phyloP scores from a whole-genome alignment of 1,140 invertebrate species.

The Hetaerina americana region DNA sequence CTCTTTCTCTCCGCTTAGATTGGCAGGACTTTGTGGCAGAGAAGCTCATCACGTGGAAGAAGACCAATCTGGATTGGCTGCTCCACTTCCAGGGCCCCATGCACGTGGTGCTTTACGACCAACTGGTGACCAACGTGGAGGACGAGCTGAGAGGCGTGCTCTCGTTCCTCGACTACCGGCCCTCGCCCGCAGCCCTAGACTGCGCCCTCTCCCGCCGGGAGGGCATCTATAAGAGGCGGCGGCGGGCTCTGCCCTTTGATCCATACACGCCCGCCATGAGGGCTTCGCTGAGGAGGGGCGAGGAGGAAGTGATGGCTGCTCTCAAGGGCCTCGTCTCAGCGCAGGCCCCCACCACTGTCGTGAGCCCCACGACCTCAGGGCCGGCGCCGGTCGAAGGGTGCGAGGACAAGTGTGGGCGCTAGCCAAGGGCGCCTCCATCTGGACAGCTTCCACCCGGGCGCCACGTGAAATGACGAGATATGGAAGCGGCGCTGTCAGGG shows the following conservation, averaged over 20 bases:
- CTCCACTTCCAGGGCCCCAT: constrained; percentile 50
- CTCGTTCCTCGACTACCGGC: constrained; percentile 42
- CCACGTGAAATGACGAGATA: no score
- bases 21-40: constrained; percentile 55
- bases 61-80: constrained; percentile 53
- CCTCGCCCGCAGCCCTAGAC: constrained; percentile 22
- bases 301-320: constrained; percentile 7
- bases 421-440: no score
- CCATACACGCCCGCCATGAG: constrained; percentile 50
- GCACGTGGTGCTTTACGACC: constrained; percentile 56
- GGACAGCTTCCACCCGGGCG: no score
- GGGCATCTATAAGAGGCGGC: constrained; percentile 54
- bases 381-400: no score
- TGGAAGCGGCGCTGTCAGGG: no score
- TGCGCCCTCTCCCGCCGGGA: constrained; percentile 47
- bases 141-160: constrained; percentile 40
- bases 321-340: background rate
- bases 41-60: constrained; percentile 51
- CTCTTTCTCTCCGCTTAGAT: constrained; percentile 34
- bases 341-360: background rate
- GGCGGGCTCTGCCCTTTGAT: constrained; percentile 48
- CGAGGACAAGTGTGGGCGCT: no score
- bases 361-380: background rate
- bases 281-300: constrained; percentile 16
- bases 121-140: constrained; percentile 46